Conservation (phyloP, 2,888 invertebrate genomes). For the Protonemura montana region DNA sequence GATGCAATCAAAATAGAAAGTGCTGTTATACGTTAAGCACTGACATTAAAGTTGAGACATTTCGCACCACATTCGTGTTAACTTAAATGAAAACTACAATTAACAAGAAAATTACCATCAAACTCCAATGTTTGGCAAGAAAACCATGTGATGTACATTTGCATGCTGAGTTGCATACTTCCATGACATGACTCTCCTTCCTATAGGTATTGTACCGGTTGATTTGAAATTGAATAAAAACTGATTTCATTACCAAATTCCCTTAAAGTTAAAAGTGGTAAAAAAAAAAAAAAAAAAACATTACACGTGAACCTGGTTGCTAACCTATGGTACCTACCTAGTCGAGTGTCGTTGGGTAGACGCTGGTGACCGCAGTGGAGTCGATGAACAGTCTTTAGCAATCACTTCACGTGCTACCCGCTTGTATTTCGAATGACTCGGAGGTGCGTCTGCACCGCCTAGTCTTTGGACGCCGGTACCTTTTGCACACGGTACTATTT, state of each 20-base stretch:
- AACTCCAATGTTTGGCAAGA: too few relatives aligned
- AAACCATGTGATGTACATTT: too few relatives aligned
- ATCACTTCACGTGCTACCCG: conserved; percentile 53
- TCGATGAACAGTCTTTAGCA: conserved; percentile 18
- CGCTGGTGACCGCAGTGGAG: conserved; percentile 25
- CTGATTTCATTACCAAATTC: too few relatives aligned
- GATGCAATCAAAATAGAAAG: background rate
- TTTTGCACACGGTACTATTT: conserved; percentile 66
- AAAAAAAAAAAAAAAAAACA: too few relatives aligned
- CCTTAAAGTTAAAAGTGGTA: too few relatives aligned
- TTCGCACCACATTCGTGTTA: background rate
- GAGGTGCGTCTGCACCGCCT: conserved; percentile 61
- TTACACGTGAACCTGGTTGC: too few relatives aligned
- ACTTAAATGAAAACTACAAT: too few relatives aligned
- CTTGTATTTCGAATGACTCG: conserved; percentile 67
- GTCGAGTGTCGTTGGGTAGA: conserved; percentile 49
- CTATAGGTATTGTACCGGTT: too few relatives aligned
- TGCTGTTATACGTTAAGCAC: background rate
- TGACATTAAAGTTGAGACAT: background rate
- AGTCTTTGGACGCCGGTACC: conserved; percentile 64
- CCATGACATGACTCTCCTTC: too few relatives aligned
- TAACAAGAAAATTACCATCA: too few relatives aligned
- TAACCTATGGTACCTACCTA: conserved; percentile 43
- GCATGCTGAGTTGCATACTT: too few relatives aligned
- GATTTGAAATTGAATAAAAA: too few relatives aligned